These are phyloP conservation scores for Litocranius walleri DNA, from an alignment of 2,113 vertebrate genomes.

Conservation along the genomic window DNA sequence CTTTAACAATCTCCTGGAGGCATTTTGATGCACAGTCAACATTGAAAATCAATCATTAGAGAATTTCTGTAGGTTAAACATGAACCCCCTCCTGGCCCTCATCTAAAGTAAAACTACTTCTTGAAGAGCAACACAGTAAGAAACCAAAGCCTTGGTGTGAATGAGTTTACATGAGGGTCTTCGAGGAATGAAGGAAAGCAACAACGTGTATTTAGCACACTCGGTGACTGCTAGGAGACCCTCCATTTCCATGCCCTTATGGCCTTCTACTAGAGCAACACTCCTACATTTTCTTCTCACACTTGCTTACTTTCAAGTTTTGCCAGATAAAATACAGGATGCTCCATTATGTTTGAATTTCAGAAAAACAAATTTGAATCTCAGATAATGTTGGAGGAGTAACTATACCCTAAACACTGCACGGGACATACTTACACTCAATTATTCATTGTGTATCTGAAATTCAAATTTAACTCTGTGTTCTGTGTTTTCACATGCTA, in stretches of 20 bases:
- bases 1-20: conserved; percentile 59
- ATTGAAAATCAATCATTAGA: conserved; percentile 62
- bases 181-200: not conserved
- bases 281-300: not conserved
- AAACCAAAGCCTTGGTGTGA: conserved; percentile 18
- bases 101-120: conserved; percentile 66
- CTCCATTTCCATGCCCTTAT: not conserved
- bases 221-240: not conserved
- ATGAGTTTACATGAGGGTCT: conserved; percentile 24
- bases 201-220: not conserved
- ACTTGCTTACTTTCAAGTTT: not conserved
- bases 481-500: not conserved
- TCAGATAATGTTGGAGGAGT: not conserved
- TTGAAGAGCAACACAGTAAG: conserved; percentile 21
- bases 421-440: not conserved
- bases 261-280: not conserved
- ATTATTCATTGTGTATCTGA: conserved; percentile 1
- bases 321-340: conserved; percentile 3
- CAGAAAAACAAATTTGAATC: not conserved
- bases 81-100: conserved; percentile 59
- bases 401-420: not conserved
- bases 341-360: not conserved
- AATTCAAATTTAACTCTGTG: conserved; percentile 21
- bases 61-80: conserved; percentile 62
- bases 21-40: conserved; percentile 37